Evolutionary conservation across 1,140 invertebrate genomes (phyloP).

Genomic region (Portunus trituberculatus): DNA sequence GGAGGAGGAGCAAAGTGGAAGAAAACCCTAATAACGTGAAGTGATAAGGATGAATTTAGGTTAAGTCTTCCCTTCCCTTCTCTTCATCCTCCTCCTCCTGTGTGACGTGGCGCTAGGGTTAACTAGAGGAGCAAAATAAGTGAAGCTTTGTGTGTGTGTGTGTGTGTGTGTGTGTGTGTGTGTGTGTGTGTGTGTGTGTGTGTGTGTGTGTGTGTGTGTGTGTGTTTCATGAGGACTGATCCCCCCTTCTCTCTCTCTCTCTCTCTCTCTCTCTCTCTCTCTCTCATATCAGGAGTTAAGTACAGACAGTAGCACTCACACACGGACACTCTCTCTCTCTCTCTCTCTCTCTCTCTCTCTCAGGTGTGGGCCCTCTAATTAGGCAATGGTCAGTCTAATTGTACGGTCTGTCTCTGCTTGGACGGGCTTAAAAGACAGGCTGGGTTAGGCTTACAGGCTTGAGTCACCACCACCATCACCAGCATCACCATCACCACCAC

Average conservation of each 20-base stretch:
- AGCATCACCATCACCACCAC: no score
- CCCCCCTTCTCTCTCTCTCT: no score
- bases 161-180: slow-evolving; percentile 16
- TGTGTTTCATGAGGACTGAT: no score
- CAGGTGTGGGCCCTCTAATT: background rate
- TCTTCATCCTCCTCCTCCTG: background rate
- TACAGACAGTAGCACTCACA: background rate
- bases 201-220: no score
- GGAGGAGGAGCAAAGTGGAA: background rate
- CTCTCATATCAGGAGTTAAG: no score
- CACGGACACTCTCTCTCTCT: no score
- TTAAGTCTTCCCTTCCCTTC: background rate
- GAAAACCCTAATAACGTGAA: background rate
- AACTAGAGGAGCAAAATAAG: background rate
- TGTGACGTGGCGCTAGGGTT: background rate
- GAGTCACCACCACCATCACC: no score
- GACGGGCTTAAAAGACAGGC: no score
- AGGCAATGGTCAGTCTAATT: background rate
- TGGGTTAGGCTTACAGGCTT: no score
- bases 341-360: no score
- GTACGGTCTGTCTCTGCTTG: background rate
- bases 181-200: slow-evolving; percentile 9
- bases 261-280: no score
- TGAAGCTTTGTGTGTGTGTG: background rate
- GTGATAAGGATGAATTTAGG: background rate